These are phyloP conservation scores for Mycetomoellerius zeteki DNA, from an alignment of 1,140 invertebrate species.

Conservation along the genomic window DNA sequence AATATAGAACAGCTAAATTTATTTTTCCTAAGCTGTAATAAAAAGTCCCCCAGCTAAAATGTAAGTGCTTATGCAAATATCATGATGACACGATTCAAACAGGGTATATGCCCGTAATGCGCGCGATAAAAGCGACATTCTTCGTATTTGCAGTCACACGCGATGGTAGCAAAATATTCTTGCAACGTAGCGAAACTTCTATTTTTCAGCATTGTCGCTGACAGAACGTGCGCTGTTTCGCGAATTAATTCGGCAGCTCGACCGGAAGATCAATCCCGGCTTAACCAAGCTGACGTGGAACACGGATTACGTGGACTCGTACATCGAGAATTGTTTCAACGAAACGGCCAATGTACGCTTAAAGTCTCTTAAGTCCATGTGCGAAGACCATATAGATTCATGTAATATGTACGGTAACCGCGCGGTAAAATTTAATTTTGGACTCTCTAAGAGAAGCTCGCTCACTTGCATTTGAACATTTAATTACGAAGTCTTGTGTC, in stretches of 20 bases:
- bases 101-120: slow-evolving; percentile 8
- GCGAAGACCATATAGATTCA: slow-evolving; percentile 62
- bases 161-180: slow-evolving; percentile 36
- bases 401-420: slow-evolving; percentile 52
- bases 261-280: slow-evolving; percentile 94
- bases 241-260: slow-evolving; percentile 88
- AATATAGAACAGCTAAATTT: slow-evolving; percentile 12
- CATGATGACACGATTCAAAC: slow-evolving; percentile 39
- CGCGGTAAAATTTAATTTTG: slow-evolving; percentile 69
- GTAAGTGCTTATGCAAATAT: slow-evolving; percentile 41
- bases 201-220: slow-evolving; percentile 85
- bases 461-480: slow-evolving; percentile 57
- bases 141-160: slow-evolving; percentile 10
- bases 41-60: background rate
- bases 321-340: slow-evolving; percentile 92
- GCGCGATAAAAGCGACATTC: slow-evolving; percentile 30
- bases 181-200: slow-evolving; percentile 53
- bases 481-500: slow-evolving; percentile 22
- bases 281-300: slow-evolving; percentile 93
- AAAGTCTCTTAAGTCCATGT: slow-evolving; percentile 35
- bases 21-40: background rate
- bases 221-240: slow-evolving; percentile 88
- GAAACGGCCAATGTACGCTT: slow-evolving; percentile 89
- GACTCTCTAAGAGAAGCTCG: slow-evolving; percentile 49
- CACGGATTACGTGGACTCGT: slow-evolving; percentile 91